phyloP scores from a whole-genome alignment of 1,140 invertebrate genomes.

The Drosophila bocki region DNA sequence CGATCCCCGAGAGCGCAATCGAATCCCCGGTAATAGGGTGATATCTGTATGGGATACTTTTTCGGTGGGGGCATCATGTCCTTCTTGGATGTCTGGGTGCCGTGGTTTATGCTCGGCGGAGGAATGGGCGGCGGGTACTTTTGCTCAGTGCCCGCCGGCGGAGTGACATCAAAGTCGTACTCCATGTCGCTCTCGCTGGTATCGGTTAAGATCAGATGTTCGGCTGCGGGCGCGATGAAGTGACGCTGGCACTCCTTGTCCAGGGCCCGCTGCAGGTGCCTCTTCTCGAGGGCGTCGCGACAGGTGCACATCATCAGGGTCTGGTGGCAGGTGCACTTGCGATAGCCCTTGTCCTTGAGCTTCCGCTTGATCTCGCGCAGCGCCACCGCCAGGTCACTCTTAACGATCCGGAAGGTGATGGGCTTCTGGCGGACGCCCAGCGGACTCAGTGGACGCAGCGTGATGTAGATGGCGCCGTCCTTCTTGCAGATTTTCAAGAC shows the following conservation, averaged over 20 bases:
- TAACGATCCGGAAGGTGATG: constrained; percentile 71
- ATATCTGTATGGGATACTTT: constrained; percentile 34
- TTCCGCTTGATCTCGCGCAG: constrained; percentile 58
- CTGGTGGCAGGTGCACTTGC: constrained; percentile 71
- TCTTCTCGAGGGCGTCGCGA: constrained; percentile 59
- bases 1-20: constrained; percentile 67
- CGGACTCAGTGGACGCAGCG: constrained; percentile 42
- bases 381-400: constrained; percentile 55
- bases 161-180: constrained; percentile 74
- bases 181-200: constrained; percentile 80
- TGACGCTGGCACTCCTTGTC: constrained; percentile 60
- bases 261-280: constrained; percentile 41
- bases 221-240: constrained; percentile 34
- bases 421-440: constrained; percentile 49
- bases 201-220: constrained; percentile 65
- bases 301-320: constrained; percentile 69
- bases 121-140: not conserved
- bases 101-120: constrained; percentile 25
- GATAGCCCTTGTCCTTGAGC: constrained; percentile 69
- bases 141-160: constrained; percentile 56
- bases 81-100: constrained; percentile 63
- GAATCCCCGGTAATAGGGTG: constrained; percentile 42
- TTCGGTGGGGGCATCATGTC: constrained; percentile 28
- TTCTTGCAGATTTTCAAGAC: constrained; percentile 71
- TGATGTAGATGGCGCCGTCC: constrained; percentile 71